phyloP scores from a whole-genome alignment of 2,888 invertebrate genomes.

The Sarcophaga carnaria region DNA sequence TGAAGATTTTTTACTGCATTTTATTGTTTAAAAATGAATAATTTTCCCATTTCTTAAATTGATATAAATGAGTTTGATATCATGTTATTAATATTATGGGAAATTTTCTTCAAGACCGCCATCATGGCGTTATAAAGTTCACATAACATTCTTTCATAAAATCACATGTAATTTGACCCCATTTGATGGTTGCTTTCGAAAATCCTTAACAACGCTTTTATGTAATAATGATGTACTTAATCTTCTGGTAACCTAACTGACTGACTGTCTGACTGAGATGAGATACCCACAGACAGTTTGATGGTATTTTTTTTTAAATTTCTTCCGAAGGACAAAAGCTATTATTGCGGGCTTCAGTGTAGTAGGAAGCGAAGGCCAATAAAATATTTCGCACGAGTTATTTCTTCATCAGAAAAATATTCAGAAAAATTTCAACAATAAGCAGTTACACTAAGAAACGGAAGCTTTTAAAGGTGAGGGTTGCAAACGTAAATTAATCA shows the following conservation, averaged over 20 bases:
- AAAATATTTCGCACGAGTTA: conserved; percentile 69
- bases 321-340: conserved; percentile 1
- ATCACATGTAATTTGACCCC: conserved; percentile 64
- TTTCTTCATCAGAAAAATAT: conserved; percentile 52
- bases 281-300: background rate
- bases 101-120: conserved; percentile 36
- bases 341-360: background rate
- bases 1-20: no score
- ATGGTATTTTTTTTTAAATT: conserved; percentile 18
- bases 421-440: conserved; percentile 49
- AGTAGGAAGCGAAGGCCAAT: conserved; percentile 47
- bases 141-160: background rate
- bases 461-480: conserved; percentile 67
- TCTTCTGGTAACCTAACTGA: conserved; percentile 68
- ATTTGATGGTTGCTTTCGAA: conserved; percentile 51
- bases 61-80: conserved; percentile 60
- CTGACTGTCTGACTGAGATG: conserved; percentile 46
- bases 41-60: conserved; percentile 45
- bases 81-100: conserved; percentile 61
- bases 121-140: conserved; percentile 19
- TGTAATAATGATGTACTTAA: conserved; percentile 69
- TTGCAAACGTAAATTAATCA: conserved; percentile 43
- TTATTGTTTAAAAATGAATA: conserved; percentile 27
- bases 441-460: conserved; percentile 21
- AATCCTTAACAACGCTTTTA: conserved; percentile 59